Base-by-base conservation (phyloP, 2,888 invertebrate species). In the Onthophagus sagittarius region DNA sequence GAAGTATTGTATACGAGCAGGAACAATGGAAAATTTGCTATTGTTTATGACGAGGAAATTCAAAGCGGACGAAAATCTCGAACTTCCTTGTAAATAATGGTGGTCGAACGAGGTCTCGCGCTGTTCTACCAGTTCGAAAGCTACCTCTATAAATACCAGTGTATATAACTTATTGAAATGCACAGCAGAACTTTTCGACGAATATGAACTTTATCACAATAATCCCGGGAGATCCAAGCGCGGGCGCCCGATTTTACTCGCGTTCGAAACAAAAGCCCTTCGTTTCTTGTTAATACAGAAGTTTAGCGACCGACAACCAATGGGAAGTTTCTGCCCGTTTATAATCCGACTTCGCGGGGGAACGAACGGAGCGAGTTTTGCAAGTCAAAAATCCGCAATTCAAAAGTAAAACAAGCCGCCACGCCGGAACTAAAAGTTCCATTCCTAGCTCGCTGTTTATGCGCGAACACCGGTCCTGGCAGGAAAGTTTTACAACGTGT, bases 151-250 rank as follows among this genome's bases (percentile, higher is more conserved):
- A 83, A 83, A 83, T 82, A 83, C 81, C 23, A 23, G 81, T 81
- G 82, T 83, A 82, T 83, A 82, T 83, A 81, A 80, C 82, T 82
- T 83, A 82, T 82, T 82, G 82, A 82, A 83, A 83, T 83, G 83
- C 83, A 83, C 81, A 82, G 81, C 81, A 78, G 79, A 79, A 81
- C 80, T 82, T 82, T 78, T 76, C 73, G 71, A 76, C 79, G 79
- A 81, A 81, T 81, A 78, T 79, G 79, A 80, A 79, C 81, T 81
- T 81, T 81, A 81, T 78, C 79, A 77, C 76, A 73, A 78, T 80
- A 81, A 81, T 80, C 81, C 78, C 77, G 78, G 78, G 78, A 79
- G 80, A 81, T 81, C 79, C 39, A 11, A 11, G 75, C 73, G 78
- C 80, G 79, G 80, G 79, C 78, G 78, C 77, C 77, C 81, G 79